A percentile compares a stretch with the other conserved stretches of the same genome.
phyloP scores from a whole-genome alignment of 1,140 invertebrate genomes.

The Macrobrachium rosenbergii region DNA sequence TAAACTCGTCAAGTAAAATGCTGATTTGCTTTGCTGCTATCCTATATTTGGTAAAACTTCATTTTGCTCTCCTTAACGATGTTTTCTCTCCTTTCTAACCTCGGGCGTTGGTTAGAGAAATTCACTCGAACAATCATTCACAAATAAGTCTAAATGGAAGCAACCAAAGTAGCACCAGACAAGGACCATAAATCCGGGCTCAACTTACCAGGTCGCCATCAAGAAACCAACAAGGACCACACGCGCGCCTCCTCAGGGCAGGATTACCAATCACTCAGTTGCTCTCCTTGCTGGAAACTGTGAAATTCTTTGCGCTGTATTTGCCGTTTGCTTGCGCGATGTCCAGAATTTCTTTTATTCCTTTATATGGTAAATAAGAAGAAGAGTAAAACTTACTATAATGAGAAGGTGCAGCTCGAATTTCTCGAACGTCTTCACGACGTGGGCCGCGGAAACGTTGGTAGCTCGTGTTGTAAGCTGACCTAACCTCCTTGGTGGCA shows the following conservation, averaged over 20 bases:
- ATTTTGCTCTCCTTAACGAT: too few relatives aligned
- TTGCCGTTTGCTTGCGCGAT: too few relatives aligned
- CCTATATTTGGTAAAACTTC: too few relatives aligned
- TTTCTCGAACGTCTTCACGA: neutral
- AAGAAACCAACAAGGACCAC: conserved; percentile 33
- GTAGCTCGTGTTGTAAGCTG: conserved; percentile 23
- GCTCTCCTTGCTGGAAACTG: too few relatives aligned
- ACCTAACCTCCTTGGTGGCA: conserved; percentile 53
- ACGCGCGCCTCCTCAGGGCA: neutral
- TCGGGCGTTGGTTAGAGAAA: neutral
- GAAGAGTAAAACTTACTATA: neutral
- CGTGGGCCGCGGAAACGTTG: neutral
- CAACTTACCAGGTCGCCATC: conserved; percentile 40
- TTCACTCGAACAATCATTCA: conserved; percentile 24
- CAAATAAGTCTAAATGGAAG: conserved; percentile 39
- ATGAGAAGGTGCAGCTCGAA: too few relatives aligned
- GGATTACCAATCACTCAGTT: too few relatives aligned
- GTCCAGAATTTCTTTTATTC: too few relatives aligned
- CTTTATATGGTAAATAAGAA: too few relatives aligned
- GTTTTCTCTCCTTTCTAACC: neutral
- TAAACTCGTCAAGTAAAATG: too few relatives aligned
- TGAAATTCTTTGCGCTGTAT: too few relatives aligned
- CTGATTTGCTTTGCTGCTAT: too few relatives aligned
- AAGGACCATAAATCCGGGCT: conserved; percentile 48
- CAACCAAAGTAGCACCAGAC: conserved; percentile 34